Conservation (phyloP, 2,113 vertebrate genomes). For the Silurus meridionalis region DNA sequence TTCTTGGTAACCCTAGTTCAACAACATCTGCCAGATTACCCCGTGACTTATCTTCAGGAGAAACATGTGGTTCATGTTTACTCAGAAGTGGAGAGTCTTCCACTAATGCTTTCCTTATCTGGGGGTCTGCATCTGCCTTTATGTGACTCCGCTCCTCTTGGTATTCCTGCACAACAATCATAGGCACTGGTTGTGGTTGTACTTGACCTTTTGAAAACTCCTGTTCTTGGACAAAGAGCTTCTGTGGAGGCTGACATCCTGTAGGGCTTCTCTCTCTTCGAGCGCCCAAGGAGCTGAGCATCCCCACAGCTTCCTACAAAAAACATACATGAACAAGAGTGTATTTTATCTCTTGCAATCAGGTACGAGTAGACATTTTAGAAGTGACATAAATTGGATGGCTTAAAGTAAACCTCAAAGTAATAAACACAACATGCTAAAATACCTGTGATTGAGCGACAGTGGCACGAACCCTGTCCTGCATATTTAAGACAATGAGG, state of each 20-base stretch:
- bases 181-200: slow-evolving; percentile 55
- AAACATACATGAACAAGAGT: background rate
- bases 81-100: background rate
- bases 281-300: slow-evolving; percentile 74
- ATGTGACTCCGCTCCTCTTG: slow-evolving; percentile 49
- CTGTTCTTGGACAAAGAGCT: slow-evolving; percentile 63
- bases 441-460: slow-evolving; percentile 80
- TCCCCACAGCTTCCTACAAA: slow-evolving; percentile 70
- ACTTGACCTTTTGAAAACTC: slow-evolving; percentile 6
- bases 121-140: background rate
- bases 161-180: slow-evolving; percentile 68
- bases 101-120: slow-evolving; percentile 1
- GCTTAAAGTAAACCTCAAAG: background rate
- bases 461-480: slow-evolving; percentile 74
- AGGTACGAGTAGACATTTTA: background rate
- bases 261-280: slow-evolving; percentile 68
- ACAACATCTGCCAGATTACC: slow-evolving; percentile 16
- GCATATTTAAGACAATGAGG: slow-evolving; percentile 70
- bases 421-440: background rate
- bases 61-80: slow-evolving; percentile 27
- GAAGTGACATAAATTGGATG: background rate
- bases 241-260: slow-evolving; percentile 60
- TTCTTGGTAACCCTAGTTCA: background rate
- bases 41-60: slow-evolving; percentile 11
- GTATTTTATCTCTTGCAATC: background rate